Evolutionary conservation across 1,140 invertebrate species (phyloP).

Genomic region (Cherax quadricarinatus): DNA sequence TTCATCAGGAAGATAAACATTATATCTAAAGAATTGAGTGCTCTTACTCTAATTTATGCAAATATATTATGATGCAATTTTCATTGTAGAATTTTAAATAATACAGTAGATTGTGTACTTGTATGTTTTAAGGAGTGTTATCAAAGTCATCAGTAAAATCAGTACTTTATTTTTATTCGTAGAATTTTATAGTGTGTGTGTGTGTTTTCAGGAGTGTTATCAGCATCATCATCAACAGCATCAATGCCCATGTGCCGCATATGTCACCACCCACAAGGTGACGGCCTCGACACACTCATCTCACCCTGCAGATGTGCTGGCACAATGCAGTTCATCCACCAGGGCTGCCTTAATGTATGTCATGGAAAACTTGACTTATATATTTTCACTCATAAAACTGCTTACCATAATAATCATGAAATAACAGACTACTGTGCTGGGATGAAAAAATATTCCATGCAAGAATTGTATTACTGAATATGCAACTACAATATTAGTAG

Average conservation of each 20-base stretch:
- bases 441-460: too few species aligned
- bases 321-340: slow-evolving; percentile 80
- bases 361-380: too few species aligned
- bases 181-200: background rate
- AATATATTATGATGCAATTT: too few species aligned
- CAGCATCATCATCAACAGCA: slow-evolving; percentile 73
- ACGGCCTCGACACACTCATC: slow-evolving; percentile 78
- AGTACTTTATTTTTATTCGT: background rate
- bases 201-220: slow-evolving; percentile 63
- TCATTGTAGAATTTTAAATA: too few species aligned
- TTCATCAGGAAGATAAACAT: too few species aligned
- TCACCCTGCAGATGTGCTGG: slow-evolving; percentile 80
- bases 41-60: too few species aligned
- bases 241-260: slow-evolving; percentile 79
- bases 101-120: background rate
- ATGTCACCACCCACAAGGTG: slow-evolving; percentile 78
- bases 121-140: background rate
- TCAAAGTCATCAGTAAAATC: background rate
- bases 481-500: too few species aligned
- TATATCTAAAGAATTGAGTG: too few species aligned
- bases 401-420: too few species aligned
- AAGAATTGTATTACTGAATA: too few species aligned
- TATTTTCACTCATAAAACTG: too few species aligned
- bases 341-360: slow-evolving; percentile 79
- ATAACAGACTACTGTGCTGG: too few species aligned